Evolutionary conservation across 1,140 invertebrate species (phyloP), one percentile per base, ranked within the genome.

Genomic region (Caenorhabditis remanei): DNA sequence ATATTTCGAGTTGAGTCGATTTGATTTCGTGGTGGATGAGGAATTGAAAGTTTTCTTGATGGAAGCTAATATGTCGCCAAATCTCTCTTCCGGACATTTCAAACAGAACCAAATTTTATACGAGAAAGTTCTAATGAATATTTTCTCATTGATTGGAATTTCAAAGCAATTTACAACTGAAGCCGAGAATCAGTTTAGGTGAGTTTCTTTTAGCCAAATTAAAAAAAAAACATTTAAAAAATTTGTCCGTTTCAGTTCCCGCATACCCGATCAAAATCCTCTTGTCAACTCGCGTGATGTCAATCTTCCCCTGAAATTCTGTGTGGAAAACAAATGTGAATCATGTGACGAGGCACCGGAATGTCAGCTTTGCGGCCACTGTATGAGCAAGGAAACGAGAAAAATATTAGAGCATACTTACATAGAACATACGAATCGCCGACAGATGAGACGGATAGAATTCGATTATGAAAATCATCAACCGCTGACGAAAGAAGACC

Each of bases 1-100:
- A 90, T 98, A 97, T 91, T 99, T 99, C 93, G 97, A 98, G 94
- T 94, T 99, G 93, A 95, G 98, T 92, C 94, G 97, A 71, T 96
- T 99, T 91, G 97, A 99, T 93, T 96, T 99, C 93, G 95, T 97
- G 0, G 93, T 98, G 8, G 97, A 98, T 93, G 95, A 97, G 89
- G 93, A 97, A 75, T 91, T 98, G 0, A 96, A 96, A 71, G 95
- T 98, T 4, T 96, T 95, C 90, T 93, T 98, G 4, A 96, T 99
- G 95, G 97, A 99, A 93, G 97, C 96, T 0, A 99, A 99, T 92
- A 99, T 99, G 97, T 98, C 96, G 46, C 98, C 97, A 0, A 99
- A 99, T 94, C 94, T 99, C 40, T 97, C 96, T 0, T 98, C 97
- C 0, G 95, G 95, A 0, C 97, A 99, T 93, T 99, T 96, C 93